Percentiles rank a stretch among this genome's conserved stretches.
Conservation (phyloP, 2,797 vertebrate species). For the Gallinago solitaria region DNA sequence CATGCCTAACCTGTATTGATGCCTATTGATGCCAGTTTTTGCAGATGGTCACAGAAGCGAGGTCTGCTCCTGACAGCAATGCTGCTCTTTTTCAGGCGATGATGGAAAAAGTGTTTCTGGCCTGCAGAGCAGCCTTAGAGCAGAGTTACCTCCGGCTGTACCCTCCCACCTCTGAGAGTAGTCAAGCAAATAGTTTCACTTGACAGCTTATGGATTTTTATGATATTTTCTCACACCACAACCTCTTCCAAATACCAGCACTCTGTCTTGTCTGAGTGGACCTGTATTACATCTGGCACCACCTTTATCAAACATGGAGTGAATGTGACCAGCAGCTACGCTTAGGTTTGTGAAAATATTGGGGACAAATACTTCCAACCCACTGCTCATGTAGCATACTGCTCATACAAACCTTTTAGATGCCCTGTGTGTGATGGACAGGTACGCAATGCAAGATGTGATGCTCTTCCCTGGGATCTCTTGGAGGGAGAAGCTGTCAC, state of each 20-base stretch:
- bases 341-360: neutral
- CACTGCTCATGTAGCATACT: neutral
- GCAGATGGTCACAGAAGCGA: neutral
- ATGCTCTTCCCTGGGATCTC: neutral
- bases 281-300: neutral
- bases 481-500: neutral
- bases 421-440: neutral
- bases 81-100: neutral
- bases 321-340: neutral
- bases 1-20: too few relatives aligned
- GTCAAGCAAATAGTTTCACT: neutral
- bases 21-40: too few relatives aligned
- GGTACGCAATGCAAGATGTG: neutral
- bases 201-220: neutral
- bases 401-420: neutral
- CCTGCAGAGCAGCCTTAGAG: neutral
- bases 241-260: neutral
- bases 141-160: neutral
- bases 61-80: neutral
- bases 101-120: neutral
- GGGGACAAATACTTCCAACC: neutral
- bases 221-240: neutral
- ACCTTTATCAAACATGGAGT: neutral
- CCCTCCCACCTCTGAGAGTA: neutral
- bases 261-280: neutral